A percentile compares a stretch with the other conserved stretches of the same genome.
Evolutionary conservation across 2,797 vertebrate species (phyloP).

Genomic region (Lutjanus campechanus): DNA sequence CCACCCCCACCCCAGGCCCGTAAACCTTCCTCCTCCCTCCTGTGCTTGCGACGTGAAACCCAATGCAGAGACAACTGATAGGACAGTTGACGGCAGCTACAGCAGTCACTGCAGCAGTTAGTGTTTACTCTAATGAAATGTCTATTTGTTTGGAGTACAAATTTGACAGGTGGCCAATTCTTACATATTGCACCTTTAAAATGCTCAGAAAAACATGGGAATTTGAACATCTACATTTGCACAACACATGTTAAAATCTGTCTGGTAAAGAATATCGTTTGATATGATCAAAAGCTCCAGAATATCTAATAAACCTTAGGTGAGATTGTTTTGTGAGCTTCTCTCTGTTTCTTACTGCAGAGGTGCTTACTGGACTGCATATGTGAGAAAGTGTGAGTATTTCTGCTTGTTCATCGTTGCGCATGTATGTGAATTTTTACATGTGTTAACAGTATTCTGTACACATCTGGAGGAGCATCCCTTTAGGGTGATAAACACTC

Average conservation of each 20-base stretch:
- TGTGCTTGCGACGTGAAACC: no score
- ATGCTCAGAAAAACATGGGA: neutral
- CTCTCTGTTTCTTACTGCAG: neutral
- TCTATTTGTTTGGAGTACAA: no score
- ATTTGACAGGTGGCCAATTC: no score
- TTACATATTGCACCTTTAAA: neutral
- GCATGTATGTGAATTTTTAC: constrained; percentile 36
- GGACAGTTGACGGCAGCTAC: no score
- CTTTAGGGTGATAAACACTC: constrained; percentile 27
- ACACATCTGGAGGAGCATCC: constrained; percentile 63
- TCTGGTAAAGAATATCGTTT: neutral
- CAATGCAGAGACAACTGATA: no score
- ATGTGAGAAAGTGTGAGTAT: constrained; percentile 14
- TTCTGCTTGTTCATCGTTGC: constrained; percentile 17
- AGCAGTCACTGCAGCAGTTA: no score
- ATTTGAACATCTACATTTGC: neutral
- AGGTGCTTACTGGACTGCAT: neutral
- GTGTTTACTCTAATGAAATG: no score
- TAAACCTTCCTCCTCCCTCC: no score
- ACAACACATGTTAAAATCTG: neutral
- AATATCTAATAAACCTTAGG: neutral
- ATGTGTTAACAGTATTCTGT: constrained; percentile 18
- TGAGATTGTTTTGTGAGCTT: neutral
- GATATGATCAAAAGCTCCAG: neutral
- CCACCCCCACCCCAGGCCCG: no score